These are phyloP conservation scores for Enteromius thamalakanensis DNA, from an alignment of 2,797 vertebrate species.

Conservation along the genomic window DNA sequence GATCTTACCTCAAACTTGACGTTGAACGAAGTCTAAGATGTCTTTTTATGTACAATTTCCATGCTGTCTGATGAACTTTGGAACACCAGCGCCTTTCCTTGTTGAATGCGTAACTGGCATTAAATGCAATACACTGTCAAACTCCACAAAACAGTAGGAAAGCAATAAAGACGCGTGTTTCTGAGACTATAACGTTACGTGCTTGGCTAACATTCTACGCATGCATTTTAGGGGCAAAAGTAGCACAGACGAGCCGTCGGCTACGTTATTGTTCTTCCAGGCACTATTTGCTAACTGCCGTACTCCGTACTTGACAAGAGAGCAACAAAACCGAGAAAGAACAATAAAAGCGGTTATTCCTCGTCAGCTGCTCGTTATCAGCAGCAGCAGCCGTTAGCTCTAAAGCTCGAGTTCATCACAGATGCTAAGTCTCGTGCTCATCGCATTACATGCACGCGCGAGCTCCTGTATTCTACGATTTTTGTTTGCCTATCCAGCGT, in stretches of 20 bases:
- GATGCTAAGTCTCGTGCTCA: conserved; percentile 9
- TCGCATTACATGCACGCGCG: neutral
- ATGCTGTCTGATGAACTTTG: conserved; percentile 23
- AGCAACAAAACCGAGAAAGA: neutral
- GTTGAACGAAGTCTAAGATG: neutral
- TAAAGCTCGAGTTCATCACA: neutral
- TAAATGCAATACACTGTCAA: neutral
- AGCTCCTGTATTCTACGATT: neutral
- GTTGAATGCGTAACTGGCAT: neutral
- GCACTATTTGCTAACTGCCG: neutral
- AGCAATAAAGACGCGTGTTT: neutral
- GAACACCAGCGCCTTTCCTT: conserved; percentile 1
- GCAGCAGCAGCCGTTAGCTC: neutral
- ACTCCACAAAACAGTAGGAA: neutral
- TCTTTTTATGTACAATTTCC: neutral
- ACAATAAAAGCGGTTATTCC: neutral
- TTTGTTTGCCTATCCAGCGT: neutral
- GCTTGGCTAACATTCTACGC: conserved; percentile 9
- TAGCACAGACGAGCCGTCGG: neutral
- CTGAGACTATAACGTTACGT: conserved; percentile 2
- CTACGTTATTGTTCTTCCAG: neutral
- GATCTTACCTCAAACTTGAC: neutral
- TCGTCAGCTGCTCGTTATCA: neutral
- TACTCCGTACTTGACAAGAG: neutral
- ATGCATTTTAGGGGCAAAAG: neutral